Base-by-base conservation (phyloP, 2,888 invertebrate genomes). In the Ceramica pisi region DNA sequence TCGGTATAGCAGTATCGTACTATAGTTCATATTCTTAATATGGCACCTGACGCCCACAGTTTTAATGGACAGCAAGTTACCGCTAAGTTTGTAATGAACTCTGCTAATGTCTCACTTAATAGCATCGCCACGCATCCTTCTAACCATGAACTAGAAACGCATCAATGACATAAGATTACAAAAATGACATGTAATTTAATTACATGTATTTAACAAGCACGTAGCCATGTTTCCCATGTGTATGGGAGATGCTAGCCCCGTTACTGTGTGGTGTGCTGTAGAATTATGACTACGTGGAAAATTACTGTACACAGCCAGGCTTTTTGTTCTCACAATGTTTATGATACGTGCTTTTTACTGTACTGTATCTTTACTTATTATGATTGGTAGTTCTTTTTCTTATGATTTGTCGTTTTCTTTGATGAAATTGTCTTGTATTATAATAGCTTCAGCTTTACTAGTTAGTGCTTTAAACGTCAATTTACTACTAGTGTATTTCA, bases 221-320 rank as follows among this genome's bases (percentile, higher is more conserved):
- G 72, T 80, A 70, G 71, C 59, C 67, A 76, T 71, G 67, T 91
- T 94, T 94, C 94, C 92, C 94, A 93, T 93, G 91, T 90, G 83
- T 87, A 87, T 87, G 86, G 86, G 88, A 90, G 91, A 93, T 92
- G 91, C 88, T 90, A 91, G 91, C 89, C 89, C 95, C 95, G 95
- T 95, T 95, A 95, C 67, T 79, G 61, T 79, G 59, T 84, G 67
- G 74, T 71, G 71, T 66, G 75, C 75, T 81, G 76, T 85, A 79
- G 81, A 80, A 84, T 84, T 85, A 84, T 81, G 68, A 63, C 61
- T 84, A 84, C 85, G 79, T 69, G 75, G 85, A 84, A 84, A 84
- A 84, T 84, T 84, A 85, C 85, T 85, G 84, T 84, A 72, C 62
- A 71, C 68, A 63, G 60, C 80, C 73, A 50, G 65, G 81, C 73